These are phyloP conservation scores for Chironomus striatipennis DNA, from an alignment of 1,140 invertebrate species.

Conservation along the genomic window DNA sequence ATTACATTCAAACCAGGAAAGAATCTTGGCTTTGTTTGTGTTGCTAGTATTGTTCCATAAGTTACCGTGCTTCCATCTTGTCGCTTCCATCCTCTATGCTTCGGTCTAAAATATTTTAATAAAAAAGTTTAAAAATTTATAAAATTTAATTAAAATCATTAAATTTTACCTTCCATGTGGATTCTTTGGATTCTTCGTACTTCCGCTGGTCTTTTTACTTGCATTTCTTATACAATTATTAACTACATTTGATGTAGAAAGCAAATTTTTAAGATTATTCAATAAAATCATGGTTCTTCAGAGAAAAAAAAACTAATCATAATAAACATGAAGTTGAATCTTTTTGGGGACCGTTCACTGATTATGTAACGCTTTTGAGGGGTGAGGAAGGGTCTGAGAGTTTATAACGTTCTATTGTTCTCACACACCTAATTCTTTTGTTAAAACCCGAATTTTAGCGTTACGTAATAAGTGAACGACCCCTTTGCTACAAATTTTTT, in stretches of 20 bases:
- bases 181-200: slow-evolving; percentile 50
- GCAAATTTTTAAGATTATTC: not conserved
- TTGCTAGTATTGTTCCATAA: slow-evolving; percentile 56
- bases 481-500: too few species aligned
- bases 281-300: not conserved
- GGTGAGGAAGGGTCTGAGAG: too few species aligned
- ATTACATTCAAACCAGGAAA: slow-evolving; percentile 74
- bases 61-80: slow-evolving; percentile 56
- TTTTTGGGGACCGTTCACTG: too few species aligned
- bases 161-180: slow-evolving; percentile 24
- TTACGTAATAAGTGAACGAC: too few species aligned
- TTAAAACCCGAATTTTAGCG: too few species aligned
- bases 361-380: too few species aligned
- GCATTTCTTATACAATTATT: slow-evolving; percentile 41
- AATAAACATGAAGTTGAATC: too few species aligned
- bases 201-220: slow-evolving; percentile 58
- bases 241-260: not conserved
- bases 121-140: not conserved
- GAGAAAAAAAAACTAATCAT: too few species aligned
- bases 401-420: too few species aligned
- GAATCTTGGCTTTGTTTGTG: slow-evolving; percentile 58
- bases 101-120: slow-evolving; percentile 53
- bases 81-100: slow-evolving; percentile 60
- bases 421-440: too few species aligned
- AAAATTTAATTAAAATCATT: not conserved